Base-by-base conservation (phyloP, 2,797 vertebrate genomes). In the Apogon hyalosoma region DNA sequence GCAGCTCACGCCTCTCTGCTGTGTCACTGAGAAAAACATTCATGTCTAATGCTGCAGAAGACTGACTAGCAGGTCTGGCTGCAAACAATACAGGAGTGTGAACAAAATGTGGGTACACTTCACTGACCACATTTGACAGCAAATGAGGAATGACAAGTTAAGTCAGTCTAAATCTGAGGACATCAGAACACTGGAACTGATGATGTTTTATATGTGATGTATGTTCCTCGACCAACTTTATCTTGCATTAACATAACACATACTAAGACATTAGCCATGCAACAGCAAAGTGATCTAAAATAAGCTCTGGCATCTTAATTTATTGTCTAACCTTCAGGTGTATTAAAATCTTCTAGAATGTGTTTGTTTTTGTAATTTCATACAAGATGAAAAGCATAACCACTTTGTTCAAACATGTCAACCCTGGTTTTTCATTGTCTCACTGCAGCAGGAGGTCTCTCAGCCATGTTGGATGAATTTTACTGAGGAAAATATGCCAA, bases 11-110 rank as follows among this genome's bases (percentile, higher is more conserved):
- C 74, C 63, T 54, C 63, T 60, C 43, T 77, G 74, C 78, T 78
- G 46, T 60, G 63, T 74, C 67, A 79, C 33, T 52, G 55, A 79
- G 75, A 50, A 87, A 81, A 70, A 36, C 41, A 28, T 52, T 55
- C 41, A 57, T 38, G 47, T 55, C 19, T 54, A 43, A 45, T 55
- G 59, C 43, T 48, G 50, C 60, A 63, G 39, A 70, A 52, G n/a
- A 61, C 33, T 53, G 47, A 16, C 51, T 8, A 56, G 63, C 60
- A 19, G 41, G 8, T 67, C 42, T 65, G 51, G 64, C 55, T 62
- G 42, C 66, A 77, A 82, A 85, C 69, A 80, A 54, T 63, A 50
- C 51, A 38, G 11, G 47, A 40, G 54, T 16, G 39, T 46, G 18
- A 13, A 36, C 7, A 10, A 36, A 28, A 28, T 28, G 24, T 28